Evolutionary conservation across 1,140 invertebrate species (phyloP).

Genomic region (Danaus plexippus): DNA sequence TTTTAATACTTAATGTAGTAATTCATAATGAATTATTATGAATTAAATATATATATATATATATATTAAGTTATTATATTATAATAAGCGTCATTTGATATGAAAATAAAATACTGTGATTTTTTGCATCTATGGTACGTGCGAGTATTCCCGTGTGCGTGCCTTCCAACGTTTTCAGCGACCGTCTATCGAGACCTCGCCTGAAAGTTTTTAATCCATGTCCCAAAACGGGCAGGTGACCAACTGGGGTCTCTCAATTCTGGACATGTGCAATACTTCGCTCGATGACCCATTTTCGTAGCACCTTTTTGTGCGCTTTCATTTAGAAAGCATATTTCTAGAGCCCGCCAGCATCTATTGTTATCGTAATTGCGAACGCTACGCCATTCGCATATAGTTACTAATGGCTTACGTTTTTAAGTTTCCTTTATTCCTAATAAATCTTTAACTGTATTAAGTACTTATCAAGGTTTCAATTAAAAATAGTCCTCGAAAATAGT

Average conservation of each 20-base stretch:
- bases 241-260: slow-evolving; percentile 26
- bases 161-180: slow-evolving; percentile 18
- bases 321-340: slow-evolving; percentile 41
- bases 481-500: too few species aligned
- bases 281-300: slow-evolving; percentile 58
- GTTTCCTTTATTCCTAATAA: neutral
- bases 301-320: slow-evolving; percentile 41
- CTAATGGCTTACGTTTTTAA: slow-evolving; percentile 15
- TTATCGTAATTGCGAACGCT: slow-evolving; percentile 42
- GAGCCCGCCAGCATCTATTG: slow-evolving; percentile 36
- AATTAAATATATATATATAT: too few species aligned
- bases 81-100: too few species aligned
- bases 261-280: slow-evolving; percentile 42
- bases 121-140: slow-evolving; percentile 25
- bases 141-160: slow-evolving; percentile 39
- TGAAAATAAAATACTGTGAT: slow-evolving; percentile 35
- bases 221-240: slow-evolving; percentile 20
- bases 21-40: too few species aligned
- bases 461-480: too few species aligned
- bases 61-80: too few species aligned
- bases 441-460: too few species aligned
- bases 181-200: slow-evolving; percentile 26
- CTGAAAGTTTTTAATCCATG: slow-evolving; percentile 16
- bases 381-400: slow-evolving; percentile 11
- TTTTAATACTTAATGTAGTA: too few species aligned